Evolutionary conservation across 2,113 vertebrate species (phyloP), one percentile per base, ranked within the genome.

Genomic region (Cavia aperea): DNA sequence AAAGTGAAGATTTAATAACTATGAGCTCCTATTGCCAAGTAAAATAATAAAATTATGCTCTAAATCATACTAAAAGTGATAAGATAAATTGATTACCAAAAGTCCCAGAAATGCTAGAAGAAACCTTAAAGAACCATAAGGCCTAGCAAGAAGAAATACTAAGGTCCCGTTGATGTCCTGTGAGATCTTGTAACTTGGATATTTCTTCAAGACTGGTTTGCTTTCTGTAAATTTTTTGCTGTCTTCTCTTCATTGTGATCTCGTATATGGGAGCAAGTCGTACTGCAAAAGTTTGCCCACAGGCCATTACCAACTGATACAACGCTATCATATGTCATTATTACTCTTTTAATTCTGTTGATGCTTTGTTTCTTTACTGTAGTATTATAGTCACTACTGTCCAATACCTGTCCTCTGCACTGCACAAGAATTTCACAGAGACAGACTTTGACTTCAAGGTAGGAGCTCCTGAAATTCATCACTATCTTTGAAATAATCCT

Each of bases 391-490:
- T 99, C 93, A 99, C 99, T 88, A 99, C 99, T 3, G 98, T 98
- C 83, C 99, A 99, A 96, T 99, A 98, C 92, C 98, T 99, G 78
- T 99, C 98, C 26, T 98, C 99, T 77, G 99, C 99, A 18, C 97
- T 99, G 94, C 99, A 99, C 97, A 99, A 99, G 98, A 99, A 99
- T 97, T 99, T 99, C 93, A 98, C 98, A 1, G 99, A 99, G 33
- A 97, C 98, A 0, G 99, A 99, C 95, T 99, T 99, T 94, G 99
- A 99, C 97, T 99, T 99, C 94, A 99, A 99, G 98, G 99, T 99
- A 96, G 91, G 94, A 86, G 84, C 39, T 70, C 86, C 72, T 89
- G 46, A 91, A 93, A 94, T 54, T 33, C 15, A 5, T 92, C 60
- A 58, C n/a, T 75, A 14, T 33, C 78, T 95, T 66, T 81, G 95